Base-by-base conservation (phyloP, 2,113 vertebrate genomes). In the Mastomys coucha region DNA sequence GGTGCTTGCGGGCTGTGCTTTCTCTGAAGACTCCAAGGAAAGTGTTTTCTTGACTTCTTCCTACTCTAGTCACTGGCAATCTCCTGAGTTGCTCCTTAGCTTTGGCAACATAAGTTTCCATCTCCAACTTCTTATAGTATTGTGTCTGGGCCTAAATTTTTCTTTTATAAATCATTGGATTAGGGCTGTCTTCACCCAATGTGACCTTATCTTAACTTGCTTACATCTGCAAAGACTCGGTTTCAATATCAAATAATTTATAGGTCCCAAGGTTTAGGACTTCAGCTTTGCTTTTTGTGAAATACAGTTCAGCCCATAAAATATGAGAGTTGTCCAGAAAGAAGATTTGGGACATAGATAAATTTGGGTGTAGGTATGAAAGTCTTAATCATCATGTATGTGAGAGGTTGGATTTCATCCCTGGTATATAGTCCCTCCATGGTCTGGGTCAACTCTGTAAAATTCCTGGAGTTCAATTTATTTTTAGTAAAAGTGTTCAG, bases 241-340 rank as follows among this genome's bases (percentile, higher is more conserved):
- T 91, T 97, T 89, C 45, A 76, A 89, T n/a, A 94, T 65, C 76
- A 39, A 36, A 49, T 77, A 60, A 82, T n/a, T 67, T 92, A 67
- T 9, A 96, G 49, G 56, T 63, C 80, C 75, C 70, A 56, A 14
- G 0, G 42, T 14, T 82, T 81, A 91, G 53, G 36, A 70, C n/a
- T 53, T 76, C 51, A 81, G 31, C 24, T 85, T 63, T 63, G 7
- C 20, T 58, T 24, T 81, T 76, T 5, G 51, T 2, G 14, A 12
- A 19, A 89, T 31, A 87, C 49, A 87, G 82, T 73, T 93, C 60
- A 96, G 75, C 53, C 36, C 78, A 73, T 94, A 84, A 95, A 51
- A 89, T 49, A 87, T 7, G 39, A 94, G 42, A 39, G 28, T 72
- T n/a, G n/a, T 82, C 82, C 73, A 39, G 20, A 92, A 93, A 70